Evolutionary conservation across 2,797 vertebrate species (phyloP).

Genomic region (Hafferia zeledoni): DNA sequence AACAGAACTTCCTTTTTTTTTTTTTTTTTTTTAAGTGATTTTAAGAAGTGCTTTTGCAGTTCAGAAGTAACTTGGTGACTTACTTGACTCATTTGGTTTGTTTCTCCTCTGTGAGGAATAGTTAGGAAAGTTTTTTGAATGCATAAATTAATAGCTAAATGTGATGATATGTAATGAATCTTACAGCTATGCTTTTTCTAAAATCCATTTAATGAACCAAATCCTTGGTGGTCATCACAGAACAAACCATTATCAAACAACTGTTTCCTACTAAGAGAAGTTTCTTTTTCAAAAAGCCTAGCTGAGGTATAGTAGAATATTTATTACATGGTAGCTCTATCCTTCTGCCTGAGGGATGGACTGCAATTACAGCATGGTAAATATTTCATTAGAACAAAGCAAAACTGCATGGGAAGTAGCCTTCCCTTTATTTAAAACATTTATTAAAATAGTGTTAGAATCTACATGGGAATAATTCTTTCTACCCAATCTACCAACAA

Average conservation of each 20-base stretch:
- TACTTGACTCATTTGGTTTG: not conserved
- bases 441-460: constrained; percentile 67
- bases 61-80: constrained; percentile 8
- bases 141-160: constrained; percentile 38
- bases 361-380: constrained; percentile 66
- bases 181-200: not conserved
- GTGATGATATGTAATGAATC: not conserved
- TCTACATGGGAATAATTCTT: constrained; percentile 60
- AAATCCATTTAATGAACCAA: constrained; percentile 54
- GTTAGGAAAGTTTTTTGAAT: not conserved
- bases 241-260: constrained; percentile 40
- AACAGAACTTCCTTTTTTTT: too few species aligned
- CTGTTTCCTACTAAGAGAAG: not conserved
- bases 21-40: not conserved
- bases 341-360: constrained; percentile 66
- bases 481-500: constrained; percentile 21
- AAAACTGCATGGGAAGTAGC: constrained; percentile 61
- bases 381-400: constrained; percentile 71
- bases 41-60: not conserved
- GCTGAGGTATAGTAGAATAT: constrained; percentile 35
- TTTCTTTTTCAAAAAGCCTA: constrained; percentile 15
- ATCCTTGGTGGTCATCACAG: constrained; percentile 6
- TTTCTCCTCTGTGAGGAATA: not conserved
- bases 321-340: constrained; percentile 24
- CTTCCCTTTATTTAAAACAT: constrained; percentile 70